These are phyloP conservation scores for Arenaria interpres DNA, from an alignment of 2,113 vertebrate species.

Conservation along the genomic window DNA sequence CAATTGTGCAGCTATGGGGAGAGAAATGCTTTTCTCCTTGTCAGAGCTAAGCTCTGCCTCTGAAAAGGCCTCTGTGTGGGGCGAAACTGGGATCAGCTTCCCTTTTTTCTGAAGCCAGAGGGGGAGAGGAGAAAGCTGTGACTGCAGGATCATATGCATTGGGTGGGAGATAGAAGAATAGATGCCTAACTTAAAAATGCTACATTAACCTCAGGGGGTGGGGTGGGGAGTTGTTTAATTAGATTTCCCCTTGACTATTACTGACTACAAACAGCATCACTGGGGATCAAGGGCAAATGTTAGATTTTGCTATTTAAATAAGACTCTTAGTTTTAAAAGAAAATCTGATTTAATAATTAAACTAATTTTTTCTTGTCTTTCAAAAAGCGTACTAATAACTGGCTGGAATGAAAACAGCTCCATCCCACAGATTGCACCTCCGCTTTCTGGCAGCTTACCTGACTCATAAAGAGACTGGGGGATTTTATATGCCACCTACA, in stretches of 20 bases:
- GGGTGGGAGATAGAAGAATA: constrained; percentile 18
- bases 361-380: not conserved
- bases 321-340: not conserved
- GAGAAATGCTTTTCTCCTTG: not conserved
- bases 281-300: not conserved
- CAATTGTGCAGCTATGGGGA: not conserved
- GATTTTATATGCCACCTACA: constrained; percentile 51
- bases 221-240: not conserved
- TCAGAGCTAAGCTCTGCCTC: not conserved
- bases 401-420: constrained; percentile 39
- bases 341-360: not conserved
- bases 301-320: constrained; percentile 10
- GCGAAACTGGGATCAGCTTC: not conserved
- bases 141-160: not conserved
- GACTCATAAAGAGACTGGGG: constrained; percentile 62
- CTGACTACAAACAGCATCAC: not conserved
- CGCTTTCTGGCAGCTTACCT: constrained; percentile 47
- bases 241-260: not conserved
- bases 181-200: not conserved
- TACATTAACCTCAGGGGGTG: not conserved
- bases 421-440: constrained; percentile 42
- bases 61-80: not conserved
- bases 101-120: not conserved
- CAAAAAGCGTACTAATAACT: not conserved
- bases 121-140: not conserved